Percentiles rank a stretch among this genome's conserved stretches.
Conservation (phyloP, 2,888 invertebrate genomes). For the Aphrophora alni region DNA sequence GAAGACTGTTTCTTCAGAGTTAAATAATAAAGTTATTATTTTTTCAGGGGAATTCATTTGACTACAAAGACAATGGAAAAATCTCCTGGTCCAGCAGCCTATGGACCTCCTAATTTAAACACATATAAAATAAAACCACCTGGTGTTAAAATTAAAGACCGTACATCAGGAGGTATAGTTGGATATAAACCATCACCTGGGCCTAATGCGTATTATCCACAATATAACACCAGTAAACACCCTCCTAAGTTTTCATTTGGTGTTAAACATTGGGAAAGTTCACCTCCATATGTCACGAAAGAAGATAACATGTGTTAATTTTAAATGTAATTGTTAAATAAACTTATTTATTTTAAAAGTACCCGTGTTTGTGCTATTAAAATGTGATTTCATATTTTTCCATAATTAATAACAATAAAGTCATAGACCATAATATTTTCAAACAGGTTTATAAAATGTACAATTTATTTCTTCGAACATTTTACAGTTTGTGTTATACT, state of each 20-base stretch:
- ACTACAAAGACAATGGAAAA: not conserved
- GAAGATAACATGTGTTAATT: slow-evolving; percentile 20
- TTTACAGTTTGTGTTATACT: too few species aligned
- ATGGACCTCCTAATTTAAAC: not conserved
- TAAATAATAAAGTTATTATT: too few species aligned
- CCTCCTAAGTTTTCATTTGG: slow-evolving; percentile 33
- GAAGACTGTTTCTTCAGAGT: too few species aligned
- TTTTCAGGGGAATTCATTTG: not conserved
- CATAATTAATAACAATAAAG: too few species aligned
- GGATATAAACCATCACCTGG: not conserved
- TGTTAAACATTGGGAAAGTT: slow-evolving; percentile 7
- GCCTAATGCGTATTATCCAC: slow-evolving; percentile 29
- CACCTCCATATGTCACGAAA: slow-evolving; percentile 15
- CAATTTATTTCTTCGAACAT: too few species aligned
- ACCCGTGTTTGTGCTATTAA: too few species aligned
- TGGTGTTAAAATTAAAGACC: not conserved
- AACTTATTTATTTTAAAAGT: not conserved
- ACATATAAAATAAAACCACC: not conserved
- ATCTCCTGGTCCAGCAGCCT: not conserved
- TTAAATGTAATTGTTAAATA: not conserved
- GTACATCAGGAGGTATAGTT: not conserved
- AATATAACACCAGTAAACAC: slow-evolving; percentile 19
- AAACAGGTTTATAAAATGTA: too few species aligned
- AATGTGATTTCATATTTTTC: too few species aligned
- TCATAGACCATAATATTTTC: too few species aligned